Evolutionary conservation across 2,113 vertebrate genomes (phyloP).

Genomic region (Gymnogyps californianus): DNA sequence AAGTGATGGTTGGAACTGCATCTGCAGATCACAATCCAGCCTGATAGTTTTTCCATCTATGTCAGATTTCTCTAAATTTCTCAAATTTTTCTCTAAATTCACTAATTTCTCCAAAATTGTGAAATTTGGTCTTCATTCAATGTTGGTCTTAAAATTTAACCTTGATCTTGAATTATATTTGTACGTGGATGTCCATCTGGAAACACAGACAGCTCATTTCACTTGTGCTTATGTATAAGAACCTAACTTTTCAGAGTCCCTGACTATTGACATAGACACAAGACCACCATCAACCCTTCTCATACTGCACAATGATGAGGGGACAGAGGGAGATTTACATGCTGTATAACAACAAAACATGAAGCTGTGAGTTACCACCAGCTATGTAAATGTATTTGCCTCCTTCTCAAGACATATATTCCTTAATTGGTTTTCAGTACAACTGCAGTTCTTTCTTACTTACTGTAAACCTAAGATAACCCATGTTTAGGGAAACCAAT

Average conservation of each 20-base stretch:
- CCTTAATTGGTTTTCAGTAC: not conserved
- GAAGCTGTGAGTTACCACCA: not conserved
- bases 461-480: not conserved
- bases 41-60: not conserved
- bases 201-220: not conserved
- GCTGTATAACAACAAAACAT: not conserved
- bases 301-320: not conserved
- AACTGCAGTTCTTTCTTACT: not conserved
- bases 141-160: not conserved
- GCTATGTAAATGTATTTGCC: not conserved
- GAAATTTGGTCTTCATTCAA: not conserved
- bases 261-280: not conserved
- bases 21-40: not conserved
- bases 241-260: not conserved
- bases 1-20: not conserved
- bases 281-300: not conserved
- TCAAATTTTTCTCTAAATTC: not conserved
- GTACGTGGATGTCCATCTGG: not conserved
- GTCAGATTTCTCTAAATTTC: not conserved
- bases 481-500: not conserved
- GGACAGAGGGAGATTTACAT: not conserved
- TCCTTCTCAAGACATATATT: not conserved
- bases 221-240: not conserved
- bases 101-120: not conserved
- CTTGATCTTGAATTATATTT: not conserved